A percentile compares a stretch with the other conserved stretches of the same genome.
phyloP scores from a whole-genome alignment of 2,797 vertebrate species.

The Diceros bicornis region DNA sequence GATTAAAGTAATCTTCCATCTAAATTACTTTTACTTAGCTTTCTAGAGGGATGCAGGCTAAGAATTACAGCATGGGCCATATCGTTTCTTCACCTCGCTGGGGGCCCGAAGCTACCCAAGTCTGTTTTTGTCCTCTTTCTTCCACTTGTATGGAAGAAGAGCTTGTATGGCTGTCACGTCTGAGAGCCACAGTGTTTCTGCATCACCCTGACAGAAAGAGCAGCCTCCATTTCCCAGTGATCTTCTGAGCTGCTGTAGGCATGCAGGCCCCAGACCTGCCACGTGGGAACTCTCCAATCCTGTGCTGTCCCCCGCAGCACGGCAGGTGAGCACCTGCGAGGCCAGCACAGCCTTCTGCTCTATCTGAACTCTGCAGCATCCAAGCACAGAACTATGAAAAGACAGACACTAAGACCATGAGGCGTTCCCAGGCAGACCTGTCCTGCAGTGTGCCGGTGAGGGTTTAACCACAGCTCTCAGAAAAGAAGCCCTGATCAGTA shows the following conservation, averaged over 20 bases:
- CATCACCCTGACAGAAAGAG: no score
- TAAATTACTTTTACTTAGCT: not conserved
- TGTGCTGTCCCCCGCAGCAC: not conserved
- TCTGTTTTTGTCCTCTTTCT: not conserved
- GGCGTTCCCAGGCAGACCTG: not conserved
- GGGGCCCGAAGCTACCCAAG: not conserved
- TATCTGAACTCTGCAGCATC: not conserved
- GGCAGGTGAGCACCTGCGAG: not conserved
- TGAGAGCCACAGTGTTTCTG: not conserved
- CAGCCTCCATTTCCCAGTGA: not conserved
- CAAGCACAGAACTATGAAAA: not conserved
- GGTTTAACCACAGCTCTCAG: not conserved
- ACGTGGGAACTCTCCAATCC: not conserved
- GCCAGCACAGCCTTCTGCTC: not conserved
- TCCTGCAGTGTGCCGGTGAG: accelerated
- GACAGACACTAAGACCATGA: not conserved
- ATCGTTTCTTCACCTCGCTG: not conserved
- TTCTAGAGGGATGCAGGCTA: not conserved
- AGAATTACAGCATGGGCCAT: not conserved
- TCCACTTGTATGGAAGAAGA: not conserved
- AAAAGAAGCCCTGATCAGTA: accelerated
- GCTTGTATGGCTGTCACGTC: not conserved
- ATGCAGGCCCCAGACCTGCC: not conserved
- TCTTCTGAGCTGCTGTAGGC: not conserved
- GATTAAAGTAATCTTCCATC: not conserved